Percentiles rank a stretch among this genome's conserved stretches.
These are phyloP conservation scores for Poicephalus gulielmi DNA, from an alignment of 2,113 vertebrate genomes.

Conservation along the genomic window DNA sequence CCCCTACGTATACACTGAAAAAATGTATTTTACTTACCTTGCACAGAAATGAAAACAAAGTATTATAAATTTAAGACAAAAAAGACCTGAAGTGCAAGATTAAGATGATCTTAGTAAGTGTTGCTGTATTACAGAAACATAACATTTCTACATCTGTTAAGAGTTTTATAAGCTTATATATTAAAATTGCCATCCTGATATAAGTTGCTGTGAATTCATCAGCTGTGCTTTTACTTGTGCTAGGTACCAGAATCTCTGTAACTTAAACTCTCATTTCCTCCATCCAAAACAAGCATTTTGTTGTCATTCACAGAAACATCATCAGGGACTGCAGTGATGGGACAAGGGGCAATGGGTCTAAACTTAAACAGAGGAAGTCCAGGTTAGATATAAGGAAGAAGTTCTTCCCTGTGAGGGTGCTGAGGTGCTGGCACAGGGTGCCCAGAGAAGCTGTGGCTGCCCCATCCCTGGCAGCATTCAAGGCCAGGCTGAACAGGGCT, in stretches of 20 bases:
- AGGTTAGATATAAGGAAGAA: neutral
- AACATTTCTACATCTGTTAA: neutral
- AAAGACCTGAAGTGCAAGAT: neutral
- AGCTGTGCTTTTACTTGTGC: neutral
- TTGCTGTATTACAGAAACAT: neutral
- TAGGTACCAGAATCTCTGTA: neutral
- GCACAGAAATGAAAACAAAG: neutral
- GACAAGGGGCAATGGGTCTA: neutral
- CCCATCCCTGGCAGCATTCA: neutral
- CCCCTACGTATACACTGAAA: neutral
- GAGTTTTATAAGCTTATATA: neutral
- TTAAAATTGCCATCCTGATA: neutral
- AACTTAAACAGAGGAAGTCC: neutral
- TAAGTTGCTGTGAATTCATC: neutral
- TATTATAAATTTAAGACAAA: neutral
- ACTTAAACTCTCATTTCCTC: neutral
- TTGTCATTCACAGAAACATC: neutral
- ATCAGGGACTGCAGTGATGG: neutral
- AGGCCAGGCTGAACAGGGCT: neutral
- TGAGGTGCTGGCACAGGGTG: neutral
- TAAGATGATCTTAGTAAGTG: neutral
- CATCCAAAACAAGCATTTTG: neutral
- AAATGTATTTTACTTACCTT: neutral
- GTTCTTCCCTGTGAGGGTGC: neutral
- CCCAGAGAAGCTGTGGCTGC: neutral